A percentile compares a stretch with the other conserved stretches of the same genome.
phyloP scores from a whole-genome alignment of 2,797 vertebrate genomes.

The Poeciliopsis turneri region DNA sequence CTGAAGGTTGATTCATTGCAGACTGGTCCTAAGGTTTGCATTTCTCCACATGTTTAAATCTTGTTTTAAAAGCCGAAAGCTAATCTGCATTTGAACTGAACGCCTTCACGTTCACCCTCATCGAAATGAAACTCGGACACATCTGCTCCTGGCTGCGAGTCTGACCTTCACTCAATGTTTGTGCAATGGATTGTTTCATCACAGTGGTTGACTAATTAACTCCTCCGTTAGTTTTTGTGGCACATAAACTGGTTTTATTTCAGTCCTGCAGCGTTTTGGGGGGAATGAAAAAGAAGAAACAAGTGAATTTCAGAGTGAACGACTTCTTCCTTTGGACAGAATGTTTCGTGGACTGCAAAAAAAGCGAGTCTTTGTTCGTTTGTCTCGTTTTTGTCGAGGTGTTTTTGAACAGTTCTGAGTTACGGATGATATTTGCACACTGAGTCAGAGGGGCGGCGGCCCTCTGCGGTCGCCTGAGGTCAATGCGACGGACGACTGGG shows the following conservation, averaged over 20 bases:
- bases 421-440: conserved; percentile 67
- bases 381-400: conserved; percentile 51
- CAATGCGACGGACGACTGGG: conserved; percentile 26
- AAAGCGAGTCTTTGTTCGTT: conserved; percentile 14
- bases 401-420: conserved; percentile 37
- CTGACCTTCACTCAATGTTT: conserved; percentile 1
- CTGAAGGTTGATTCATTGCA: background rate
- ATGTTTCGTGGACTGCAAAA: conserved; percentile 63
- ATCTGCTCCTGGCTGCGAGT: background rate
- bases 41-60: background rate
- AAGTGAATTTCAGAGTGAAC: conserved; percentile 26
- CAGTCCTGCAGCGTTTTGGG: conserved; percentile 15
- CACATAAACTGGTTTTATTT: conserved; percentile 76
- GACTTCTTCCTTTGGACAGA: conserved; percentile 6
- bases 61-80: background rate
- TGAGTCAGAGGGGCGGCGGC: conserved; percentile 37
- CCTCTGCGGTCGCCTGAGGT: conserved; percentile 34
- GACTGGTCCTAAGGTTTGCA: background rate
- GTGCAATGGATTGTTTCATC: background rate
- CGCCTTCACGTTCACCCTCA: background rate
- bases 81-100: background rate
- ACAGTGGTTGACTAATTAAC: background rate
- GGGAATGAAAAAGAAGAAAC: background rate
- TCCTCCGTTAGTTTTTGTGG: conserved; percentile 64
- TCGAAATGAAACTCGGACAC: background rate